These are phyloP conservation scores for Enteromius treurensis DNA, from an alignment of 2,797 vertebrate genomes.

Conservation along the genomic window DNA sequence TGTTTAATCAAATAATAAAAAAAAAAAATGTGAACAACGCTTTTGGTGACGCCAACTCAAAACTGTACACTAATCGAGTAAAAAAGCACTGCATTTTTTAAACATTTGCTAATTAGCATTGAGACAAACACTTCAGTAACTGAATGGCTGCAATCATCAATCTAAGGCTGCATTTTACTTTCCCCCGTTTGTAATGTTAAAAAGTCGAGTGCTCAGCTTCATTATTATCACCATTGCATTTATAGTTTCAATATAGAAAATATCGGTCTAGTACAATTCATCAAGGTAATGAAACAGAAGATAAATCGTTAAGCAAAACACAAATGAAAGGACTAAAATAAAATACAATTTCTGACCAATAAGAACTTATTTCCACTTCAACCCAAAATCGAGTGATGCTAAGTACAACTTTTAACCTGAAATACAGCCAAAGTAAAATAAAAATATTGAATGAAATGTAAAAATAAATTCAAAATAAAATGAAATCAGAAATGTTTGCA, in stretches of 20 bases:
- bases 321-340: neutral
- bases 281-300: neutral
- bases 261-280: neutral
- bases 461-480: neutral
- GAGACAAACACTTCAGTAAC: slow-evolving; percentile 13
- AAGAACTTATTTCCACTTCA: neutral
- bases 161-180: neutral
- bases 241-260: slow-evolving; percentile 1
- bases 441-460: neutral
- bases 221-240: neutral
- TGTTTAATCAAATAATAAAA: no score
- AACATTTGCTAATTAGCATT: neutral
- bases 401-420: neutral
- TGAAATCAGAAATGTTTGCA: neutral
- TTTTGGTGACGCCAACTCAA: neutral
- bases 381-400: neutral
- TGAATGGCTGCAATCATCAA: slow-evolving; percentile 6
- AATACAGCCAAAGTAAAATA: neutral
- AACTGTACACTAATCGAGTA: slow-evolving; percentile 1
- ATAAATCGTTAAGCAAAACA: neutral
- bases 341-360: neutral
- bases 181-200: neutral
- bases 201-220: neutral
- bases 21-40: neutral
- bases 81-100: neutral